Evolutionary conservation across 1,140 invertebrate genomes (phyloP).

Genomic region (Musca domestica): DNA sequence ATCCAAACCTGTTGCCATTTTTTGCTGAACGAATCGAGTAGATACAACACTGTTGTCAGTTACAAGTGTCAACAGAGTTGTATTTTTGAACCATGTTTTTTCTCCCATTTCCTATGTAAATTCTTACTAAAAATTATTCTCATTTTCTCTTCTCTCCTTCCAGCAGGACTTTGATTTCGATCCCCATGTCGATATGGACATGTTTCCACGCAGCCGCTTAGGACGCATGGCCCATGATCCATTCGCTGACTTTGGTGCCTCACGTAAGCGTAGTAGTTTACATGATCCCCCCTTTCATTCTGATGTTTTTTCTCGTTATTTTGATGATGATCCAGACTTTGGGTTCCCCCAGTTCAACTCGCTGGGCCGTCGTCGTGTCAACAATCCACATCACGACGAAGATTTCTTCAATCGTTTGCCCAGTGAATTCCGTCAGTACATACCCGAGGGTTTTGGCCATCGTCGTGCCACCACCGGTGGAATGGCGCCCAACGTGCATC

Average conservation of each 20-base stretch:
- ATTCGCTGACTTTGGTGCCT: slow-evolving; percentile 55
- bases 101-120: too few species aligned
- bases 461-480: slow-evolving; percentile 49
- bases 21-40: too few species aligned
- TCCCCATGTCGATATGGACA: slow-evolving; percentile 49
- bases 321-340: slow-evolving; percentile 55
- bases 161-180: slow-evolving; percentile 48
- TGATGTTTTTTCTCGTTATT: slow-evolving; percentile 38
- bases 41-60: too few species aligned
- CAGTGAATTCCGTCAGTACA: slow-evolving; percentile 61
- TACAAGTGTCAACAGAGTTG: too few species aligned
- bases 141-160: slow-evolving; percentile 5
- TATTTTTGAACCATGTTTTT: too few species aligned
- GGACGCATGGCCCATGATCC: slow-evolving; percentile 57
- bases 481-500: slow-evolving; percentile 32
- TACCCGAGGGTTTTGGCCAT: slow-evolving; percentile 58
- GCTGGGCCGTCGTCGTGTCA: slow-evolving; percentile 39
- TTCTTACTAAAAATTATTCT: neutral
- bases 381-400: slow-evolving; percentile 46
- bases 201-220: slow-evolving; percentile 46
- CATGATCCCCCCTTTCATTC: slow-evolving; percentile 40
- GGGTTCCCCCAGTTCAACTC: slow-evolving; percentile 50
- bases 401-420: slow-evolving; percentile 62
- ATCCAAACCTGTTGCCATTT: too few species aligned
- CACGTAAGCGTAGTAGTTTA: slow-evolving; percentile 52